Base-by-base conservation (phyloP, 2,113 vertebrate genomes). In the Donacobius atricapilla region DNA sequence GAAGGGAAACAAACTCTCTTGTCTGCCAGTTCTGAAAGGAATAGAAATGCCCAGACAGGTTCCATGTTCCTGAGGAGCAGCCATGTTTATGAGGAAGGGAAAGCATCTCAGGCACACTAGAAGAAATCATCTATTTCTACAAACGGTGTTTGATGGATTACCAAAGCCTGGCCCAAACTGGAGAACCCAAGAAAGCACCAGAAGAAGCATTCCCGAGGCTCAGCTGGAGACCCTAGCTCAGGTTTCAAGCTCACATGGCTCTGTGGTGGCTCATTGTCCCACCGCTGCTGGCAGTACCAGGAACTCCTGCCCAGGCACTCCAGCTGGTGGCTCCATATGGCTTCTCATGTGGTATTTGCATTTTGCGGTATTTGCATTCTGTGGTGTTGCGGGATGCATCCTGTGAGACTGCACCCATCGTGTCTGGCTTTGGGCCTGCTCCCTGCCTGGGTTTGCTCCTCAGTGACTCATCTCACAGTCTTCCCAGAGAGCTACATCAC, bases 331-430 rank as follows among this genome's bases (percentile, higher is more conserved):
- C 35, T 71, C 53, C 33, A 15, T 39, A 21, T 2, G 0, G 66
- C 58, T 76, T 45, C 35, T 68, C 13, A 53, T 10, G n/a, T 18
- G 42, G 15, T 39, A 28, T 76, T 86, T 68, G 47, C 75, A 51
- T 69, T 73, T 48, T 35, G 24, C 10, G 15, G 25, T 69, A 42
- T 84, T 90, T 78, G 37, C 61, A 66, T 77, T 93, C 89, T 89
- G 63, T 54, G 48, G 45, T 33, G 37, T 12, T 65, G 54, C 44
- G 50, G 31, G 37, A 63, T 1, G 1, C 45, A 65, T 54, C 23
- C 61, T 75, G 27, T 76, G 40, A 57, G 40, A 53, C 40, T 50
- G 44, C 13, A 60, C 16, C 30, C n/a, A n/a, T 31, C 0, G 0
- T 45, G 31, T 47, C 24, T 63, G 65, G 33, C 33, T 79, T 65